phyloP scores from a whole-genome alignment of 2,797 vertebrate species.

The Melanogrammus aeglefinus region DNA sequence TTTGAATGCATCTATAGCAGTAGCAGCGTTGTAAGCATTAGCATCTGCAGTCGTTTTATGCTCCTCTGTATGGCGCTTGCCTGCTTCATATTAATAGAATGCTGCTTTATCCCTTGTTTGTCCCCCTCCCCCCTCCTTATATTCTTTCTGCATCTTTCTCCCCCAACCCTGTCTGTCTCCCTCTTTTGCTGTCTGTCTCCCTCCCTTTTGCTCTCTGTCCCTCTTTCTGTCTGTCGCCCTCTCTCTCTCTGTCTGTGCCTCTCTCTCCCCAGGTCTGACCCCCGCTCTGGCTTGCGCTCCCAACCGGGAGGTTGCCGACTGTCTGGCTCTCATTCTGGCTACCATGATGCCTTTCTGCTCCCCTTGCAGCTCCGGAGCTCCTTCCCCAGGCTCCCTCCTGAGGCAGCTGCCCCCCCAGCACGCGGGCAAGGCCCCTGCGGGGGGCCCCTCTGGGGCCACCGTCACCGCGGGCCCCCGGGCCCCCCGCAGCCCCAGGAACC shows the following conservation, averaged over 20 bases:
- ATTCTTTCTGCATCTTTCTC: neutral
- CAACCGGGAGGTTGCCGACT: conserved; percentile 97
- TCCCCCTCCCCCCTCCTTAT: conserved; percentile 22
- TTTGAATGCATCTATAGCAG: neutral
- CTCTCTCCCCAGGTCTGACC: conserved; percentile 85
- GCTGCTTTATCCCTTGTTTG: conserved; percentile 60
- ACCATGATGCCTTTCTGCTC: conserved; percentile 99
- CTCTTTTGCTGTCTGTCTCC: conserved; percentile 15
- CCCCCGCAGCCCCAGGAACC: conserved; percentile 65
- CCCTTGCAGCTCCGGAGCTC: conserved; percentile 91
- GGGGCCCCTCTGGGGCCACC: conserved; percentile 11
- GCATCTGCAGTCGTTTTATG: conserved; percentile 22
- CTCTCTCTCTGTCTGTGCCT: conserved; percentile 46
- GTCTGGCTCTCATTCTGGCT: conserved; percentile 99
- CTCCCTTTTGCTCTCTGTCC: neutral
- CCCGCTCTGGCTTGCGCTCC: conserved; percentile 98
- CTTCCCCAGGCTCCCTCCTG: conserved; percentile 87
- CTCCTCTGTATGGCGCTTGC: conserved; percentile 13
- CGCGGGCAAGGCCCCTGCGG: conserved; percentile 47
- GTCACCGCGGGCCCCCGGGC: conserved; percentile 33
- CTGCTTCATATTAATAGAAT: conserved; percentile 62
- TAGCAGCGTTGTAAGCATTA: neutral
- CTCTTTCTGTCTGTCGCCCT: conserved; percentile 6
- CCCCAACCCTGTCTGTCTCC: conserved; percentile 45
- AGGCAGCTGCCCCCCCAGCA: conserved; percentile 67